phyloP scores from a whole-genome alignment of 53 echinoderm and acorn worm genomes.

The Actinopyga echinites region DNA sequence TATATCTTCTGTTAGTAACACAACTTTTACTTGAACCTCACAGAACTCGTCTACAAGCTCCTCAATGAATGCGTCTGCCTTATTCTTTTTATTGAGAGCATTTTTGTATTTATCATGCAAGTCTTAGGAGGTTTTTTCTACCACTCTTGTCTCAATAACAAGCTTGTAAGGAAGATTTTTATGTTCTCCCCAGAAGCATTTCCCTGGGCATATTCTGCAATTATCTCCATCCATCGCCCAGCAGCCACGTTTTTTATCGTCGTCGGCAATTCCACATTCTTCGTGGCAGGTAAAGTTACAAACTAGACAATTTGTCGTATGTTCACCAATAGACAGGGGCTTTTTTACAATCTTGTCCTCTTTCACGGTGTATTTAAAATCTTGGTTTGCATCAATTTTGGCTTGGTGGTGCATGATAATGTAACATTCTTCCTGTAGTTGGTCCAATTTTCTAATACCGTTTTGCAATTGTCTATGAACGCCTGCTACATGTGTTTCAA shows the following conservation, averaged over 20 bases:
- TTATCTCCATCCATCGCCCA: not conserved
- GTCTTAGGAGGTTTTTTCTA: not conserved
- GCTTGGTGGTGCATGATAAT: slow-evolving; percentile 15
- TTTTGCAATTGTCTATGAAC: slow-evolving; percentile 42
- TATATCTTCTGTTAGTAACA: too few species aligned
- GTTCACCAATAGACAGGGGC: not conserved
- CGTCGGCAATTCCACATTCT: not conserved
- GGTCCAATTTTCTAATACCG: slow-evolving; percentile 11
- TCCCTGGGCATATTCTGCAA: not conserved
- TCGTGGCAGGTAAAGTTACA: slow-evolving; percentile 48
- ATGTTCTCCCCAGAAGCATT: not conserved
- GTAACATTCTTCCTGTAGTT: slow-evolving; percentile 5
- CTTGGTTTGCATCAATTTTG: slow-evolving; percentile 35
- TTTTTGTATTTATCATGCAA: not conserved
- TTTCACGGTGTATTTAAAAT: slow-evolving; percentile 21
- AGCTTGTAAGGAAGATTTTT: not conserved
- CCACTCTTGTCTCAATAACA: not conserved
- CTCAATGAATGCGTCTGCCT: too few species aligned
- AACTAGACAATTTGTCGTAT: slow-evolving; percentile 38
- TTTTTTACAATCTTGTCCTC: not conserved
- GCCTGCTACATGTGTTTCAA: slow-evolving; percentile 38
- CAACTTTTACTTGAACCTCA: too few species aligned
- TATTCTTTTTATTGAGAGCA: not conserved
- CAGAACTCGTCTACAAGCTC: too few species aligned
- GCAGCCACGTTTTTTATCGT: not conserved